Conservation (phyloP, 2,797 vertebrate species). For the Discoglossus pictus region DNA sequence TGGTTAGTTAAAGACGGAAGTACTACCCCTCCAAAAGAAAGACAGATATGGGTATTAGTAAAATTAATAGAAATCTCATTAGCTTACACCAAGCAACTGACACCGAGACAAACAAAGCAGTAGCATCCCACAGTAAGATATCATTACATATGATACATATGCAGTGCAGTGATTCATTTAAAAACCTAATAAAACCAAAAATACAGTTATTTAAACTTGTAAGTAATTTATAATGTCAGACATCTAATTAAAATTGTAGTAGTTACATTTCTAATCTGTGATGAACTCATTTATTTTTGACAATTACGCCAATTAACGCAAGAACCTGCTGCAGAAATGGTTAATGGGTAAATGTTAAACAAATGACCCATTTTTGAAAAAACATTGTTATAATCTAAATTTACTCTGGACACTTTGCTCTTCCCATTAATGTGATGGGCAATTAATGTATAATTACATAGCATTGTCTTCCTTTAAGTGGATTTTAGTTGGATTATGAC, state of each 20-base stretch:
- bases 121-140: too few species aligned
- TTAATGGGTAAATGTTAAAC: constrained; percentile 8
- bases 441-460: constrained; percentile 37
- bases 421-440: constrained; percentile 21
- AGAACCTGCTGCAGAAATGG: neutral
- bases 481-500: constrained; percentile 28
- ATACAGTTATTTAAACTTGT: too few species aligned
- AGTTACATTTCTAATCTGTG: neutral
- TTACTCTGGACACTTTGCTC: neutral
- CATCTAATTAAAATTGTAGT: constrained; percentile 17
- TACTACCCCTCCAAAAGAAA: too few species aligned
- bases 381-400: constrained; percentile 16
- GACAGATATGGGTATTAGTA: too few species aligned
- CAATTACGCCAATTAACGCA: neutral
- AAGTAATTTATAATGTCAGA: neutral
- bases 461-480: constrained; percentile 38
- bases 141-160: too few species aligned
- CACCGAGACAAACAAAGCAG: too few species aligned
- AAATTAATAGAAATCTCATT: too few species aligned
- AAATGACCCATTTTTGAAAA: constrained; percentile 3
- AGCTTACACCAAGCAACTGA: too few species aligned
- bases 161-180: too few species aligned
- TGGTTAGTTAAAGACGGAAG: too few species aligned
- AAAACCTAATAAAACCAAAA: neutral
- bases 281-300: neutral